A percentile compares a stretch with the other conserved stretches of the same genome.
These are phyloP conservation scores for Ptiloglossa arizonensis DNA, from an alignment of 1,140 invertebrate species.

Conservation along the genomic window DNA sequence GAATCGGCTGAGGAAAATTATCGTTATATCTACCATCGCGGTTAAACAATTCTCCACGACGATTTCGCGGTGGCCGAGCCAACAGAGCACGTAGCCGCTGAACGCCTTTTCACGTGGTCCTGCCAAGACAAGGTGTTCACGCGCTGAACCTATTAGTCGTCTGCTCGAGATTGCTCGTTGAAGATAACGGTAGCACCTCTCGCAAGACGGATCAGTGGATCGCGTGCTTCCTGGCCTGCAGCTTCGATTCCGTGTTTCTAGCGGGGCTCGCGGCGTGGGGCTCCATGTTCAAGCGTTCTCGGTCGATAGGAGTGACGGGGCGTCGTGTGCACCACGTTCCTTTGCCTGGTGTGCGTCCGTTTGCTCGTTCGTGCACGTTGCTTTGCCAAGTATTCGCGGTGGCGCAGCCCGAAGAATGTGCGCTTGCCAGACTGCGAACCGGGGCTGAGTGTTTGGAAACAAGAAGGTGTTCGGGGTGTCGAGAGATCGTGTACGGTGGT, in stretches of 20 bases:
- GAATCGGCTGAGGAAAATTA: slow-evolving; percentile 4
- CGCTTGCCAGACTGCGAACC: not conserved
- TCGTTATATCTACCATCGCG: slow-evolving; percentile 44
- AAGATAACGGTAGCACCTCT: slow-evolving; percentile 77
- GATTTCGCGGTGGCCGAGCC: slow-evolving; percentile 25
- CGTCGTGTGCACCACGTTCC: not conserved
- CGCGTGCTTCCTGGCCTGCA: slow-evolving; percentile 65
- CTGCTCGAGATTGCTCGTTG: slow-evolving; percentile 61
- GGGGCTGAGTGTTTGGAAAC: slow-evolving; percentile 3
- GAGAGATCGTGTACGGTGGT: slow-evolving; percentile 28
- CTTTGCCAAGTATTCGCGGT: not conserved
- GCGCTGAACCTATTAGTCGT: slow-evolving; percentile 73
- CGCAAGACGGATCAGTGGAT: slow-evolving; percentile 78
- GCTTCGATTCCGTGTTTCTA: slow-evolving; percentile 59
- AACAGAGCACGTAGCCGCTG: slow-evolving; percentile 33
- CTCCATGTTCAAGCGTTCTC: slow-evolving; percentile 26
- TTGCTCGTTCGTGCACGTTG: too few species aligned
- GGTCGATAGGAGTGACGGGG: slow-evolving; percentile 55
- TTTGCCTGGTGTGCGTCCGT: not conserved
- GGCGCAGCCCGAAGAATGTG: not conserved
- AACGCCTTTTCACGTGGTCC: slow-evolving; percentile 67
- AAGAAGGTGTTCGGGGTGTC: slow-evolving; percentile 18
- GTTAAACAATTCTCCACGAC: slow-evolving; percentile 54
- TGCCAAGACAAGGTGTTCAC: slow-evolving; percentile 68
- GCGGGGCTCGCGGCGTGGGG: slow-evolving; percentile 28